A percentile compares a stretch with the other conserved stretches of the same genome.
These are phyloP conservation scores for Stramonita haemastoma DNA, from an alignment of 2,888 invertebrate genomes.

Conservation along the genomic window DNA sequence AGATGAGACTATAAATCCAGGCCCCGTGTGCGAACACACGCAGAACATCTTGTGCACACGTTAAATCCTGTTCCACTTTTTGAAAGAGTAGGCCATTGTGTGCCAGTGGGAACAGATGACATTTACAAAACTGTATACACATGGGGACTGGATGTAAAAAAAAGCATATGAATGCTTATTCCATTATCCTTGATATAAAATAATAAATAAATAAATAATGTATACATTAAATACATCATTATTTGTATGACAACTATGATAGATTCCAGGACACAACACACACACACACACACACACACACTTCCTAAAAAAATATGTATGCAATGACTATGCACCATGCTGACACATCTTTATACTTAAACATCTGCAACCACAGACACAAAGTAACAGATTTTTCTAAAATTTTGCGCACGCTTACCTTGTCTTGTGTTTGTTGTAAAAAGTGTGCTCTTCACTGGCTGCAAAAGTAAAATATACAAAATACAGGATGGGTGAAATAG, in stretches of 20 bases:
- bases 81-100: no score
- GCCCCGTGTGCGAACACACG: no score
- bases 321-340: neutral
- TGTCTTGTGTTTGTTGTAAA: constrained; percentile 16
- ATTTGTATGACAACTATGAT: neutral
- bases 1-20: no score
- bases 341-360: neutral
- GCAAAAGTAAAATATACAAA: neutral
- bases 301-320: neutral
- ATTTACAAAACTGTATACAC: no score
- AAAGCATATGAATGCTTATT: no score
- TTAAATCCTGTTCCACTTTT: no score
- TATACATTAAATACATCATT: neutral
- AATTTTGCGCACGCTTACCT: neutral
- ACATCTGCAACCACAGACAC: neutral
- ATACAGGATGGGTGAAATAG: no score
- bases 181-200: no score
- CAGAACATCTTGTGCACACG: no score
- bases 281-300: constrained; percentile 17
- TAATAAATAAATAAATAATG: no score
- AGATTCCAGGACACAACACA: neutral
- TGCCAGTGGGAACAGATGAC: no score
- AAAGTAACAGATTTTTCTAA: neutral
- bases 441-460: neutral
- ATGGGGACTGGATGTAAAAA: no score